Evolutionary conservation across 1,140 invertebrate species (phyloP), one percentile per base, ranked within the genome.

Genomic region (Drosophila orena): DNA sequence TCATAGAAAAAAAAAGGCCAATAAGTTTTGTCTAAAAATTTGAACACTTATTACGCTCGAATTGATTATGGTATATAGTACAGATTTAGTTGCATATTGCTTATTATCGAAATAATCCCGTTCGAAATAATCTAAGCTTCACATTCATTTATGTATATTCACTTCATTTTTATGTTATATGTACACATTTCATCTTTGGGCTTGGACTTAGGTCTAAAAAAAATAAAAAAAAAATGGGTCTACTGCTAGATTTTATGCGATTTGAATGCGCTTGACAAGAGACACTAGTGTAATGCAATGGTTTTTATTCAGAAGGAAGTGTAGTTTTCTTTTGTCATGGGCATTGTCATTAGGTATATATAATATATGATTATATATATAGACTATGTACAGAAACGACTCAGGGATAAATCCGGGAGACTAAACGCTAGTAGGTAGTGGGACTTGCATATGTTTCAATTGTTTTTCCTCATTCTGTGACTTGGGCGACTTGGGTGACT

Each of bases 11-110:
- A 80, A 80, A 75, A 72, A 58, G 42, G 8, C 34, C 53, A 24
- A 30, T 59, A 55, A 71, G 64, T 81, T 86, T 58, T 60, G 34
- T 54, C 78, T 86, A 72, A 55, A 61, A 61, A 79, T 62, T 79
- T 79, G 70, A 83, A 83, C 60, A 76, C 75, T 84, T 77, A 69
- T 40, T 72, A 57, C 38, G 71, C 34, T 77, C 53, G 30, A 14
- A 42, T 61, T 54, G 38, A 30, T 50, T 49, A 38, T 76, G 37
- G 5, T 15, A 11, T 61, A 61, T 76, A 38, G 66, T 71, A 66
- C 62, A 84, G 15, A 47, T 43, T 60, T 75, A 75, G 68, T 76
- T 76, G 77, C 43, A 72, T 30, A 30, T 77, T 81, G 60, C 56
- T 57, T 49, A 69, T 79, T 55, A 77, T 72, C 42, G n/a, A n/a